phyloP scores from a whole-genome alignment of 2,888 invertebrate genomes.

The Meta bourneti region DNA sequence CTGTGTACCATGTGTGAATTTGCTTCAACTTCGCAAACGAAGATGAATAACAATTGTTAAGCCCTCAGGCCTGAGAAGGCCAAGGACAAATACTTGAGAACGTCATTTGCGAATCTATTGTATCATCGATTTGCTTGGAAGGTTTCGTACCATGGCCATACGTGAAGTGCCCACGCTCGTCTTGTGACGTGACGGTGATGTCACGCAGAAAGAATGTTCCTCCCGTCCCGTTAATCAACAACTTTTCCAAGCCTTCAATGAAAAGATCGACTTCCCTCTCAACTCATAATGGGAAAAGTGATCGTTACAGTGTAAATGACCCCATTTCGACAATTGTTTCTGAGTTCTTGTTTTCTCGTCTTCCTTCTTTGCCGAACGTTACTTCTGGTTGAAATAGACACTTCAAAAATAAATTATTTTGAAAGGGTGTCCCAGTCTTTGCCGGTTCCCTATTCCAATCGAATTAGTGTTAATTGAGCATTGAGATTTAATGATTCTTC shows the following conservation, averaged over 20 bases:
- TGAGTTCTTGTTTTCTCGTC: background rate
- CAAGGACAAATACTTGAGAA: background rate
- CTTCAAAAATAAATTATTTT: too few relatives aligned
- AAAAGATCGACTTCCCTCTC: constrained; percentile 24
- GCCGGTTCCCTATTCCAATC: too few relatives aligned
- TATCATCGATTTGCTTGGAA: constrained; percentile 4
- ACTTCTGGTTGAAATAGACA: too few relatives aligned
- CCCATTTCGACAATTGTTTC: background rate
- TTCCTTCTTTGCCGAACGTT: too few relatives aligned
- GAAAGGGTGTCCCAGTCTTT: too few relatives aligned
- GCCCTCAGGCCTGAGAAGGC: constrained; percentile 2
- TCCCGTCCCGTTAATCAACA: background rate
- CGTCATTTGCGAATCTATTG: background rate
- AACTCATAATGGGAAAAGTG: constrained; percentile 3
- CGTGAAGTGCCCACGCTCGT: background rate
- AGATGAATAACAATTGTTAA: background rate
- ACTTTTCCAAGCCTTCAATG: background rate
- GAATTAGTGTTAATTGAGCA: too few relatives aligned
- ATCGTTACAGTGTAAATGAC: constrained; percentile 15
- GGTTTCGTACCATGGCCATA: background rate
- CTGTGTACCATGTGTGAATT: too few relatives aligned
- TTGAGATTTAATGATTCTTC: too few relatives aligned
- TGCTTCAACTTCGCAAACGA: too few relatives aligned
- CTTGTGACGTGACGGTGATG: constrained; percentile 20
- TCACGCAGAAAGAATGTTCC: constrained; percentile 25